A percentile compares a stretch with the other conserved stretches of the same genome.
These are phyloP conservation scores for Criorhina ranunculi DNA, from an alignment of 2,888 invertebrate genomes.

Conservation along the genomic window DNA sequence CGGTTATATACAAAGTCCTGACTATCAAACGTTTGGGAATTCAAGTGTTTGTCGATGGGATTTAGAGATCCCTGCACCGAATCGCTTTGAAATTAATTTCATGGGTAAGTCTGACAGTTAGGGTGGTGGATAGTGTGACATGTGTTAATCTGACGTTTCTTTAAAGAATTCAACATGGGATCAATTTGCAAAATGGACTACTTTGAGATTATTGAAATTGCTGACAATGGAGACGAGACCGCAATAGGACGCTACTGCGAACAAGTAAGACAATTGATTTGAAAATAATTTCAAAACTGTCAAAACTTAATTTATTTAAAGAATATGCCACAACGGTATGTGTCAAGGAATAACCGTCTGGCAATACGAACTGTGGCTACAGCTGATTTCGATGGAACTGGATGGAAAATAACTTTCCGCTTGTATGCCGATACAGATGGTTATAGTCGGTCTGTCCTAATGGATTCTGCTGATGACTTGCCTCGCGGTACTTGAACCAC, in stretches of 20 bases:
- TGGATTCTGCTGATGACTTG: too few relatives aligned
- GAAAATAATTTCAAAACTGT: background rate
- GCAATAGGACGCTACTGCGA: conserved; percentile 84
- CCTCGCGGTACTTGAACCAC: too few relatives aligned
- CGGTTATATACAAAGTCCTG: conserved; percentile 87
- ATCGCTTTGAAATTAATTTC: conserved; percentile 77
- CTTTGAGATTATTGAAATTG: conserved; percentile 87
- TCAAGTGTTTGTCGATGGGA: conserved; percentile 87
- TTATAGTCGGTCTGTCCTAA: background rate
- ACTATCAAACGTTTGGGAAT: conserved; percentile 87
- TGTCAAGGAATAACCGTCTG: conserved; percentile 84
- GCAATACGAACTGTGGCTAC: conserved; percentile 86
- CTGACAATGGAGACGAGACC: conserved; percentile 79
- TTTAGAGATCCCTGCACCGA: conserved; percentile 85
- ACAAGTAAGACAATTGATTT: conserved; percentile 57
- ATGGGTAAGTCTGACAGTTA: conserved; percentile 77
- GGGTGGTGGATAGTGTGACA: too few relatives aligned
- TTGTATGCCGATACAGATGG: background rate
- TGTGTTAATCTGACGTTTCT: conserved; percentile 76
- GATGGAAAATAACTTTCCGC: conserved; percentile 85
- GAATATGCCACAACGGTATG: conserved; percentile 86
- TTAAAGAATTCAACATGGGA: conserved; percentile 87
- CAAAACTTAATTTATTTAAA: conserved; percentile 79
- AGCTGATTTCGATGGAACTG: conserved; percentile 89
- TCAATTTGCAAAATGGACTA: conserved; percentile 88